phyloP scores from a whole-genome alignment of 92 coral and sea anemone genomes.

The Zoanthus gigantus region DNA sequence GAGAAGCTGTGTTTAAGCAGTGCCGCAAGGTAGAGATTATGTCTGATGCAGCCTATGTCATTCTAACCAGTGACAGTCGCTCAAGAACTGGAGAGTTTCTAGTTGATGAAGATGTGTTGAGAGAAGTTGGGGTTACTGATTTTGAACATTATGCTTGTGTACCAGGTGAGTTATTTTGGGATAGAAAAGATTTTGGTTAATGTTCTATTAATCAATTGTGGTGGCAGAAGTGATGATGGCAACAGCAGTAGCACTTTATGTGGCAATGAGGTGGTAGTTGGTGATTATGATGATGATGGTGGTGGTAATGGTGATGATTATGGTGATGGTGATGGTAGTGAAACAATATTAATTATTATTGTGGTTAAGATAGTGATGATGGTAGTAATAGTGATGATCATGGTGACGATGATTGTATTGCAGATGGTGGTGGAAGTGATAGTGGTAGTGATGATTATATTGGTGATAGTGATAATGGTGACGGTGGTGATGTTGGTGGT shows the following conservation, averaged over 20 bases:
- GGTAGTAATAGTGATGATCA: too few species aligned
- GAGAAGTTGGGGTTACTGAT: conserved; percentile 88
- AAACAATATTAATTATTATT: too few species aligned
- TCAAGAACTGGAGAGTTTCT: conserved; percentile 96
- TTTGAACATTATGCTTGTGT: conserved; percentile 84
- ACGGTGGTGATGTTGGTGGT: too few species aligned
- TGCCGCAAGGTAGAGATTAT: conserved; percentile 88
- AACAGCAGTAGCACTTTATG: neutral
- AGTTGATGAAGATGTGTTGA: conserved; percentile 90
- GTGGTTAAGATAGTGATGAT: neutral
- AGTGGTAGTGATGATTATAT: neutral
- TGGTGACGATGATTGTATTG: too few species aligned
- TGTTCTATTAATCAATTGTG: neutral
- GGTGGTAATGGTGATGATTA: neutral
- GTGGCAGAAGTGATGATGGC: neutral
- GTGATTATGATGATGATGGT: neutral
- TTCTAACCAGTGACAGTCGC: conserved; percentile 92
- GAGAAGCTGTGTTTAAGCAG: conserved; percentile 72
- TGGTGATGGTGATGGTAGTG: neutral
- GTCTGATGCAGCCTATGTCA: conserved; percentile 97
- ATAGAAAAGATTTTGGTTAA: neutral
- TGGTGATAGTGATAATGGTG: neutral
- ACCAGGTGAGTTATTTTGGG: conserved; percentile 68
- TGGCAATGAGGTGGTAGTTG: neutral
- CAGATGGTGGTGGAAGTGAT: neutral